Base-by-base conservation (phyloP, 2,888 invertebrate species). In the Sphinx pinastri region DNA sequence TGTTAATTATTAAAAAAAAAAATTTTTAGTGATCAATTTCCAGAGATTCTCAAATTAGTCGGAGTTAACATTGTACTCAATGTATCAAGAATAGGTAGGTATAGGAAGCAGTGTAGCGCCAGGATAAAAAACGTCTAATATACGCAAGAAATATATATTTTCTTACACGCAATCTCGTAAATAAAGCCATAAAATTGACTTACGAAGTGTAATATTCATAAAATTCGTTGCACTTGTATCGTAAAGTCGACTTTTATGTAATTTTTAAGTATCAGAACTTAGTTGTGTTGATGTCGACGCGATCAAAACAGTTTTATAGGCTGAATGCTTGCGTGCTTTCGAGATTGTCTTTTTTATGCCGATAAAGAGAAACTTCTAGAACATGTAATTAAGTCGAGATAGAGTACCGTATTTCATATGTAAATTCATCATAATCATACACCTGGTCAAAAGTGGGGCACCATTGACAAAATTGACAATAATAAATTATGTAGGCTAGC, bases 241-340 rank as follows among this genome's bases (percentile, higher is more conserved):
- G 81, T 86, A 85, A 86, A 81, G 77, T 78, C 77, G 77, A 82
- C 82, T 86, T 87, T 85, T 84, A 87, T 84, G 83, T 84, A 83
- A 84, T 84, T 63, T 85, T 83, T 82, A 82, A 84, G 83, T 75
- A 82, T 78, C 77, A 52, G 51, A 58, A 70, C 58, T 52, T 67
- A 58, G 16, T 57, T 57, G 68, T 68, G 63, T 59, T 70, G 67
- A 70, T 45, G 67, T 58, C 12, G 31, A 52, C 16, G 67, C 47
- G 63, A 63, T 63, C 63, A 63, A 49, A 63, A 49, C 63, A 49
- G 4, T 63, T 63, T 63, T 49, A 63, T 47, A 49, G 49, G 49
- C 19, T 13, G 13, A 47, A 47, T 49, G 63, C 16, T 63, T 49
- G 49, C 49, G 47, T 47, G 45, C 45, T 47, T 63, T 63, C 49